Evolutionary conservation across 2,113 vertebrate genomes (phyloP), one percentile per base, ranked within the genome.

Genomic region (Indicator maculatus): DNA sequence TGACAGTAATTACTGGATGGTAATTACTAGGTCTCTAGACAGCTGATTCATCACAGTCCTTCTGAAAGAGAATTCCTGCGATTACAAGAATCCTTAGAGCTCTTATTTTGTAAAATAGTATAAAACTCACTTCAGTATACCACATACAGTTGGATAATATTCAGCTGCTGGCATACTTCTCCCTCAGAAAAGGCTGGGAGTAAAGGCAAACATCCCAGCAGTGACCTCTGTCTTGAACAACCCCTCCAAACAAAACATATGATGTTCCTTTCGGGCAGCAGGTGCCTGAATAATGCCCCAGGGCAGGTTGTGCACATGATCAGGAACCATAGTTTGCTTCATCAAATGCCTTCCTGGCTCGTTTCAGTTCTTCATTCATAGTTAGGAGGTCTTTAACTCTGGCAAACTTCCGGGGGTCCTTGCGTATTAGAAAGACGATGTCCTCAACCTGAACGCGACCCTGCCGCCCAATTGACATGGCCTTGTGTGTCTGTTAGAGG

Each of bases 391-490:
- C 99, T 97, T 99, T 99, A 66, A 99, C 99, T 88, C 99, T 95
- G 55, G 99, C 99, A 95, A 99, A 99, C 94, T 99, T 99, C 71
- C 99, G 97, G 14, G 99, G 99, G 75, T 99, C 99, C 92, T 99
- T 99, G 50, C 99, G 98, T 55, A 99, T 99, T 4, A 99, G 98
- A 90, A 99, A 99, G 21, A 99, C 99, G 3, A 99, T 99, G 96
- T 99, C 99, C 96, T 99, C 99, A 63, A 99, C 99, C 98, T 99
- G 99, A 20, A 99, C 99, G 2, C 99, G 98, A 16, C 99, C 99
- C 96, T 99, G 99, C 81, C 99, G 98, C 45, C 99, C 99, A 36
- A 99, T 99, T 1, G 99, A 99, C 99, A 99, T 99, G 73, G 99
- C 99, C 95, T 99, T 99, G 97, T 99, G 99, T 24, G 99, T 99